These are phyloP conservation scores for Lasius platythorax DNA, from an alignment of 2,888 invertebrate species.

Conservation along the genomic window DNA sequence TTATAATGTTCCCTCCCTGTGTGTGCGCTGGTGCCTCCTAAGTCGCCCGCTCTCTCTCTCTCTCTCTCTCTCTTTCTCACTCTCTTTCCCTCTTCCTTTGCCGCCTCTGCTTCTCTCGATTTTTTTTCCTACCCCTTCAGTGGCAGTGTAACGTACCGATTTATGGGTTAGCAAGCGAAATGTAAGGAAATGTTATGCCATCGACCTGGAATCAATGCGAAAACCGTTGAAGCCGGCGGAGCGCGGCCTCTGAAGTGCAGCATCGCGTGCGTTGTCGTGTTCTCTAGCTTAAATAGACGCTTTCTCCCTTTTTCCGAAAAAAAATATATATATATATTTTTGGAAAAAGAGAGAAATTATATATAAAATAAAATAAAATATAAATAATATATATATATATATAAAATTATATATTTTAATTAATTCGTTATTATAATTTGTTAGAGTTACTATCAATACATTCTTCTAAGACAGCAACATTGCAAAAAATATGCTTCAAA, in stretches of 20 bases:
- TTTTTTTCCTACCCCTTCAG: constrained; percentile 70
- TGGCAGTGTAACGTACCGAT: constrained; percentile 81
- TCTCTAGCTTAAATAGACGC: background rate
- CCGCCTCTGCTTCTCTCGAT: constrained; percentile 57
- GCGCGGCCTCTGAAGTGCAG: constrained; percentile 45
- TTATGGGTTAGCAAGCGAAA: constrained; percentile 80
- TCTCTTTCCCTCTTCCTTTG: constrained; percentile 37
- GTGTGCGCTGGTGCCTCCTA: constrained; percentile 54
- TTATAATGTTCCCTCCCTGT: constrained; percentile 82
- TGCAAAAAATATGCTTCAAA: background rate
- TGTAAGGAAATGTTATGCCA: constrained; percentile 83
- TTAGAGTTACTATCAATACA: background rate
- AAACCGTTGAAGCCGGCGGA: constrained; percentile 78
- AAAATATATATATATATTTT: background rate
- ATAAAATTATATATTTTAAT: too few species aligned
- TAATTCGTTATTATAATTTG: background rate
- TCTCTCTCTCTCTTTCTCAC: constrained; percentile 58
- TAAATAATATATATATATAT: too few species aligned
- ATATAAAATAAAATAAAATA: too few species aligned
- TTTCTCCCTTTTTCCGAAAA: background rate
- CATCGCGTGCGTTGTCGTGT: constrained; percentile 8
- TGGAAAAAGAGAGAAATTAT: too few species aligned
- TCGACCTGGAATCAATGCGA: constrained; percentile 82
- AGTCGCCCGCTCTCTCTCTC: constrained; percentile 60
- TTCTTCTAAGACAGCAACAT: background rate